A percentile compares a stretch with the other conserved stretches of the same genome.
These are phyloP conservation scores for Calidris pygmaea DNA, from an alignment of 2,113 vertebrate genomes.

Conservation along the genomic window DNA sequence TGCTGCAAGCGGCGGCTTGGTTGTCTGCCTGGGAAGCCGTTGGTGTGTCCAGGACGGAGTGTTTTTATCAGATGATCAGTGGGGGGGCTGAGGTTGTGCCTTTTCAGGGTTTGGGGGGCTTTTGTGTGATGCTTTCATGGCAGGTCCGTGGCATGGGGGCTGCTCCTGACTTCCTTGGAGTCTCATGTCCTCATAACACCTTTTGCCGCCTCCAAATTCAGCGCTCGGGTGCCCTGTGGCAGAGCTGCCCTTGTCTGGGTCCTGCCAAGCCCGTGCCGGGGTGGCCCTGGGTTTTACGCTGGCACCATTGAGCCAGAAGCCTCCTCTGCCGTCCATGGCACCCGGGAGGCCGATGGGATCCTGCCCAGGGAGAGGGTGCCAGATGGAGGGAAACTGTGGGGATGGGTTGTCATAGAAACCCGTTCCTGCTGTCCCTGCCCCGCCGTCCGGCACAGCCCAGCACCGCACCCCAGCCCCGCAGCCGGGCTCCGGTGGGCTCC, in stretches of 20 bases:
- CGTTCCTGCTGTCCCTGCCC: background rate
- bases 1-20: background rate
- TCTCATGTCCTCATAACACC: background rate
- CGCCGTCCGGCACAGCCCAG: constrained; percentile 34
- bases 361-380: constrained; percentile 39
- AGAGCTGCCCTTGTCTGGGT: background rate
- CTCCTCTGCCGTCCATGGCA: background rate
- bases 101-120: background rate
- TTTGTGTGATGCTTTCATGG: accelerated
- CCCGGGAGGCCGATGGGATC: background rate
- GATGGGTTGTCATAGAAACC: constrained; percentile 55
- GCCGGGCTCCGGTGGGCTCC: background rate
- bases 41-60: background rate
- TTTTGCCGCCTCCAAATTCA: background rate
- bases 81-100: accelerated
- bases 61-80: background rate
- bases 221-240: background rate
- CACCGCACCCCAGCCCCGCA: background rate
- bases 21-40: background rate
- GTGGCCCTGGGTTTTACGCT: background rate
- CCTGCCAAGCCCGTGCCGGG: accelerated
- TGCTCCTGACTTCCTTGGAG: accelerated
- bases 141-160: accelerated
- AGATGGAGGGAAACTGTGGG: constrained; percentile 45
- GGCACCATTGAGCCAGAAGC: accelerated